A percentile compares a stretch with the other conserved stretches of the same genome.
phyloP scores from a whole-genome alignment of 2,888 invertebrate genomes.

The Drosophila nigricruria region DNA sequence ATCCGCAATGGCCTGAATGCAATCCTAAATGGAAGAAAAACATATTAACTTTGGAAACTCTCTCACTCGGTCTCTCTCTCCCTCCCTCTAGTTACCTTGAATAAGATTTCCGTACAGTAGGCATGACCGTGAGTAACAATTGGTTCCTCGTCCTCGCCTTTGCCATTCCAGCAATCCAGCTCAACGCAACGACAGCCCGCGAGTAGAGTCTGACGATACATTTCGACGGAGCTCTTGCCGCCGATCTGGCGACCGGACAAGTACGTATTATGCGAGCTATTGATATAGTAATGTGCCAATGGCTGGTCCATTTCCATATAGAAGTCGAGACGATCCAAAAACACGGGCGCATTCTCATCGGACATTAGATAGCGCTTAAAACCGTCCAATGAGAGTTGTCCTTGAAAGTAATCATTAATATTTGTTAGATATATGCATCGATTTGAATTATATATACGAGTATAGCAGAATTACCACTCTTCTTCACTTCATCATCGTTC shows the following conservation, averaged over 20 bases:
- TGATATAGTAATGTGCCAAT: slow-evolving; percentile 98
- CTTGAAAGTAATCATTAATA: slow-evolving; percentile 84
- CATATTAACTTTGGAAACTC: neutral
- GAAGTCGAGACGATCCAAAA: slow-evolving; percentile 98
- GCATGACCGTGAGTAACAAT: slow-evolving; percentile 99
- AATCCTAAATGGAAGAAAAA: slow-evolving; percentile 87
- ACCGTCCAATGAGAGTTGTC: slow-evolving; percentile 96
- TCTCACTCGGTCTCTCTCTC: no score
- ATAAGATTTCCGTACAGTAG: slow-evolving; percentile 99
- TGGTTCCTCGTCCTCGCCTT: slow-evolving; percentile 98
- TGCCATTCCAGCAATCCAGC: slow-evolving; percentile 99
- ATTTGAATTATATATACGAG: no score
- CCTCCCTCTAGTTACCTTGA: slow-evolving; percentile 88
- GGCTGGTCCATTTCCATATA: slow-evolving; percentile 99
- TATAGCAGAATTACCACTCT: slow-evolving; percentile 63
- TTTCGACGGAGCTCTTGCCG: slow-evolving; percentile 98
- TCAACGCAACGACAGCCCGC: slow-evolving; percentile 99
- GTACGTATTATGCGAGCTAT: slow-evolving; percentile 99
- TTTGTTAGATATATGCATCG: no score
- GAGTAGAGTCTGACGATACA: slow-evolving; percentile 98
- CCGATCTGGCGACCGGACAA: slow-evolving; percentile 98
- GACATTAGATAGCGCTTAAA: slow-evolving; percentile 99
- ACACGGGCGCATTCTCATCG: slow-evolving; percentile 99
- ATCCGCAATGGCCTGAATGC: slow-evolving; percentile 98
- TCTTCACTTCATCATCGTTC: slow-evolving; percentile 89